Evolutionary conservation across 2,797 vertebrate species (phyloP).

Genomic region (Psittacula derbiana): DNA sequence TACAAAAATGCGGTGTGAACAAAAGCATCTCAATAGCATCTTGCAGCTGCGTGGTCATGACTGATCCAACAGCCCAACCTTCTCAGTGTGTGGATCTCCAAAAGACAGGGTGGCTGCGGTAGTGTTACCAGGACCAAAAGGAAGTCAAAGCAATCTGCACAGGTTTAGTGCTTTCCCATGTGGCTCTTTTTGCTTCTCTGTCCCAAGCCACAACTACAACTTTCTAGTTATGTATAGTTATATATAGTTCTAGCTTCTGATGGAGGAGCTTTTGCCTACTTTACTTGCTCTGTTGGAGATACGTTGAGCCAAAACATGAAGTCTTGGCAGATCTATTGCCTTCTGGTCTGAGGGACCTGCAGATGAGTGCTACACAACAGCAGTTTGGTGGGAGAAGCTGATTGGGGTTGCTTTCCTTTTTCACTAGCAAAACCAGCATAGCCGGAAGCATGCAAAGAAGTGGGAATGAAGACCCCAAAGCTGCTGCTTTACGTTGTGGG

Average conservation of each 20-base stretch:
- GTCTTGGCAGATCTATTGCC: background rate
- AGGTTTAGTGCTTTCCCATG: background rate
- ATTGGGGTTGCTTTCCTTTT: background rate
- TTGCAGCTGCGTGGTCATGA: background rate
- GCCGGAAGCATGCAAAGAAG: background rate
- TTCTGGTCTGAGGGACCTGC: background rate
- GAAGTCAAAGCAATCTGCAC: background rate
- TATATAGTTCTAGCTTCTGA: background rate
- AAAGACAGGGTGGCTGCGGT: background rate
- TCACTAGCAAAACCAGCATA: background rate
- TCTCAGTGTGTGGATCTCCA: too few species aligned
- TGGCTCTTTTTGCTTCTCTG: background rate
- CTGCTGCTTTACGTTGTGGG: background rate
- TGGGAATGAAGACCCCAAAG: background rate
- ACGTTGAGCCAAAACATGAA: rapidly evolving
- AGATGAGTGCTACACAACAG: background rate
- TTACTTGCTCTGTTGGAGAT: background rate
- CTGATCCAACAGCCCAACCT: background rate
- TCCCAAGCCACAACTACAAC: background rate
- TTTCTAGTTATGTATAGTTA: background rate
- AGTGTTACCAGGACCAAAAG: background rate
- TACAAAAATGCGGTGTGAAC: rapidly evolving
- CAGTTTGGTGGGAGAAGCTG: background rate
- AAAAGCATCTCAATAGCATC: background rate
- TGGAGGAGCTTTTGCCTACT: background rate